A percentile compares a stretch with the other conserved stretches of the same genome.
Conservation (phyloP, 2,888 invertebrate species). For the Pachliopta kotzebuea region DNA sequence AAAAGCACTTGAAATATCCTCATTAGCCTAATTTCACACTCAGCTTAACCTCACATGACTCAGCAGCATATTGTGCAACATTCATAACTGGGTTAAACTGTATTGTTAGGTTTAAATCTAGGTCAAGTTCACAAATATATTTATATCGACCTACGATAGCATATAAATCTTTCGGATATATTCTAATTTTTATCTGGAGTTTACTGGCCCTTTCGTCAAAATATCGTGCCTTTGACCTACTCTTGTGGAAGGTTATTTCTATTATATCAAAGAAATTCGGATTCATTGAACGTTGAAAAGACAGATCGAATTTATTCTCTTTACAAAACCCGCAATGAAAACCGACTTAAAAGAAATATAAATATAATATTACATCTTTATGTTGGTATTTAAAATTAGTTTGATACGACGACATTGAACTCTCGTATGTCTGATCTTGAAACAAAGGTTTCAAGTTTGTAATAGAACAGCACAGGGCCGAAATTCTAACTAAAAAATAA, state of each 20-base stretch:
- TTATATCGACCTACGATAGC: conserved; percentile 32
- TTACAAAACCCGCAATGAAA: conserved; percentile 19
- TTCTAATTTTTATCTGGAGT: conserved; percentile 24
- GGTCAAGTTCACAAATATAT: conserved; percentile 61
- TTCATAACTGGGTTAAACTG: conserved; percentile 59
- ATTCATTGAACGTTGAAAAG: conserved; percentile 1
- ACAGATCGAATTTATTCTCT: conserved; percentile 1
- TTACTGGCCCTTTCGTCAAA: conserved; percentile 27
- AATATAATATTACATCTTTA: conserved; percentile 12
- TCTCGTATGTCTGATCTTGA: conserved; percentile 32
- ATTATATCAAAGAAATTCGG: conserved; percentile 4
- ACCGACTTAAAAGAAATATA: background rate
- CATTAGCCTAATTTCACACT: conserved; percentile 50
- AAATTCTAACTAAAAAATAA: conserved; percentile 16
- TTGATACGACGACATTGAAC: conserved; percentile 31
- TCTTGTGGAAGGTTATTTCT: conserved; percentile 19
- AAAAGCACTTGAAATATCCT: conserved; percentile 40
- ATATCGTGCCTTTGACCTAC: conserved; percentile 29
- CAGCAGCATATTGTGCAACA: conserved; percentile 59
- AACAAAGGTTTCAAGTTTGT: conserved; percentile 31
- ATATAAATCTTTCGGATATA: conserved; percentile 20
- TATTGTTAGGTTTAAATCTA: conserved; percentile 55
- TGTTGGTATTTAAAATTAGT: conserved; percentile 13
- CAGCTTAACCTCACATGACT: conserved; percentile 43
- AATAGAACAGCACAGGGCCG: conserved; percentile 20